These are phyloP conservation scores for Melanotaenia duboulayi DNA, from an alignment of 2,113 vertebrate genomes.

Conservation along the genomic window DNA sequence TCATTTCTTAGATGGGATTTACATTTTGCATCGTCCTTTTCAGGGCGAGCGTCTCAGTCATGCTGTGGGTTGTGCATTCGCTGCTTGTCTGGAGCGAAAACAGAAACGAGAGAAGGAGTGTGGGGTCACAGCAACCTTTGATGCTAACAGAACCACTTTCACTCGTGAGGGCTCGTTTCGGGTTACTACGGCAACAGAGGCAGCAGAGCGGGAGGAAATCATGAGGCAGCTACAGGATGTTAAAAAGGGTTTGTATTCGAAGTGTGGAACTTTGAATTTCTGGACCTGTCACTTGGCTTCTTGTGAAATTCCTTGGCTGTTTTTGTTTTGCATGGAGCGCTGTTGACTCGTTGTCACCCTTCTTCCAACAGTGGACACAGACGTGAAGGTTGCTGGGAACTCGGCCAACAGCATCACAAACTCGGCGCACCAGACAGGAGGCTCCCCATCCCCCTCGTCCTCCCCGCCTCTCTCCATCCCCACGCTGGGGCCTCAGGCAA, in stretches of 20 bases:
- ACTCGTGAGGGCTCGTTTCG: constrained; percentile 98
- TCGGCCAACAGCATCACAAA: constrained; percentile 40
- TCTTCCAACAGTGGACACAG: constrained; percentile 84
- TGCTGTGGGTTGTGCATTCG: constrained; percentile 97
- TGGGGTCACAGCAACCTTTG: constrained; percentile 97
- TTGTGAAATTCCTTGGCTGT: neutral
- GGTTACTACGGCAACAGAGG: constrained; percentile 96
- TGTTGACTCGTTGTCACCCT: neutral
- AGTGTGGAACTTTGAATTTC: neutral
- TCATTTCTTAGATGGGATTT: neutral
- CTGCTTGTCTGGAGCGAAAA: constrained; percentile 96
- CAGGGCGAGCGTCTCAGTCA: constrained; percentile 98
- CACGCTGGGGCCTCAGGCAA: constrained; percentile 85
- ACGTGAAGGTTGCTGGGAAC: constrained; percentile 73
- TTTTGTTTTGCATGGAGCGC: no score
- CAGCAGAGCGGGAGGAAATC: constrained; percentile 95
- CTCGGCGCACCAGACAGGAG: constrained; percentile 71
- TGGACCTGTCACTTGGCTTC: neutral
- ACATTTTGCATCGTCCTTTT: neutral
- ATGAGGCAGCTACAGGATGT: constrained; percentile 96
- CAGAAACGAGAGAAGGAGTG: constrained; percentile 99
- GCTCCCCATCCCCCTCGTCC: constrained; percentile 84
- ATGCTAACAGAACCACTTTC: constrained; percentile 98
- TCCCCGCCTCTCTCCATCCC: constrained; percentile 87
- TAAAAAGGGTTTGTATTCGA: constrained; percentile 87